phyloP scores from a whole-genome alignment of 2,888 invertebrate genomes.

The Phlogophora meticulosa region DNA sequence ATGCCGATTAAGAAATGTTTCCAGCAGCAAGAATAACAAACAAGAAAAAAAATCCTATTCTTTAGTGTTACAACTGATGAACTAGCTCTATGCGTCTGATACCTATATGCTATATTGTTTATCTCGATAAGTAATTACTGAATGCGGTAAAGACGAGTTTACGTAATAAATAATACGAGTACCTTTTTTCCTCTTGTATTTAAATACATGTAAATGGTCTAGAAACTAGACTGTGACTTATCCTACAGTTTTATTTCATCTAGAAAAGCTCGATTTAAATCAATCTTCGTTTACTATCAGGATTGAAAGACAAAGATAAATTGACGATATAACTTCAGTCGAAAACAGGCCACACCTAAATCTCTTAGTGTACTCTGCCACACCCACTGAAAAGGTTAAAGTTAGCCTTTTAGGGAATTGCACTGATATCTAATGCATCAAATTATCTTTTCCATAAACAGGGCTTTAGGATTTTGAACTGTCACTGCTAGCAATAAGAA shows the following conservation, averaged over 20 bases:
- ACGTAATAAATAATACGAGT: neutral
- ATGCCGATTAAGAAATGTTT: neutral
- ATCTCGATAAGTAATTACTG: neutral
- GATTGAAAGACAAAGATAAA: conserved; percentile 53
- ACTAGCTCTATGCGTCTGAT: neutral
- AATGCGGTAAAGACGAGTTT: neutral
- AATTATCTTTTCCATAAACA: conserved; percentile 17
- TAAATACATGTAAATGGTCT: conserved; percentile 5
- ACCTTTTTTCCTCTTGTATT: conserved; percentile 4
- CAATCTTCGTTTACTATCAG: conserved; percentile 37
- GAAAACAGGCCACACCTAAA: conserved; percentile 57
- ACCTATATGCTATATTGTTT: neutral
- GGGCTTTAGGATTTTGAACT: conserved; percentile 21
- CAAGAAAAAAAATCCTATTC: no score
- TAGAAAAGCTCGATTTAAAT: neutral
- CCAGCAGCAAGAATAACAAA: neutral
- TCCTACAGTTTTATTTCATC: neutral
- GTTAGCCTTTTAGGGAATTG: conserved; percentile 57
- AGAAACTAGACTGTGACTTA: neutral
- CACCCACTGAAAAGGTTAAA: conserved; percentile 66
- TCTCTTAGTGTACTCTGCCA: conserved; percentile 56
- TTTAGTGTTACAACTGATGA: neutral
- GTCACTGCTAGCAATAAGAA: conserved; percentile 16
- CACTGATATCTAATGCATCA: conserved; percentile 59
- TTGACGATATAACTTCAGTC: conserved; percentile 42